A percentile compares a stretch with the other conserved stretches of the same genome.
Evolutionary conservation across 2,797 vertebrate genomes (phyloP).

Genomic region (Melanotaenia nigrans): DNA sequence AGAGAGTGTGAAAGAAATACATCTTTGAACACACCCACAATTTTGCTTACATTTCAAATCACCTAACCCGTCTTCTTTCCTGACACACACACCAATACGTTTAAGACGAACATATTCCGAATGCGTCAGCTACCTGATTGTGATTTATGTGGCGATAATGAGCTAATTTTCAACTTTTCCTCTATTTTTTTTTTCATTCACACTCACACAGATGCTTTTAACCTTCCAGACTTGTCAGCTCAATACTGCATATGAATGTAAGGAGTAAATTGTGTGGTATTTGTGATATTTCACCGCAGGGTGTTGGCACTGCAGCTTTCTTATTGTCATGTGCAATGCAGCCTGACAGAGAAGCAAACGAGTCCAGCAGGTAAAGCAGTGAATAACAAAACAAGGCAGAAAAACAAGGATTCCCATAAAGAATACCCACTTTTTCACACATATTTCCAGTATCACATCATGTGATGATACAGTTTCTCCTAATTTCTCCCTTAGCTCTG

Average conservation of each 20-base stretch:
- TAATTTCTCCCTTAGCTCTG: neutral
- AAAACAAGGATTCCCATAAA: slow-evolving; percentile 29
- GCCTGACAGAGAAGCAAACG: slow-evolving; percentile 49
- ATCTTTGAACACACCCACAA: slow-evolving; percentile 60
- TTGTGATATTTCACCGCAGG: slow-evolving; percentile 44
- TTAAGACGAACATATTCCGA: neutral
- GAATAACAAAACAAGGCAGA: slow-evolving; percentile 35
- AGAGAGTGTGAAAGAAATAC: slow-evolving; percentile 24
- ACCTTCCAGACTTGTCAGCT: slow-evolving; percentile 27
- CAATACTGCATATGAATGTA: neutral
- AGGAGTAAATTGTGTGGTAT: slow-evolving; percentile 35
- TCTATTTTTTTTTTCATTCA: neutral
- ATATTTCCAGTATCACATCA: neutral
- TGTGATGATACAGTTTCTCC: neutral
- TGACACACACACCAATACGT: neutral
- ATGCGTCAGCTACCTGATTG: neutral
- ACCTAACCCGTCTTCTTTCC: slow-evolving; percentile 10
- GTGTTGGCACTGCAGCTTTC: slow-evolving; percentile 16
- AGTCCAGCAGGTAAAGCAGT: slow-evolving; percentile 61
- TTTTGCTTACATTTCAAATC: slow-evolving; percentile 34
- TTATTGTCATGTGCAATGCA: slow-evolving; percentile 46
- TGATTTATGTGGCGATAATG: neutral
- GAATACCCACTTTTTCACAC: neutral
- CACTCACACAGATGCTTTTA: slow-evolving; percentile 16
- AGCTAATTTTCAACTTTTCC: neutral